Base-by-base conservation (phyloP, 2,113 vertebrate species). In the Gyps fulvus region DNA sequence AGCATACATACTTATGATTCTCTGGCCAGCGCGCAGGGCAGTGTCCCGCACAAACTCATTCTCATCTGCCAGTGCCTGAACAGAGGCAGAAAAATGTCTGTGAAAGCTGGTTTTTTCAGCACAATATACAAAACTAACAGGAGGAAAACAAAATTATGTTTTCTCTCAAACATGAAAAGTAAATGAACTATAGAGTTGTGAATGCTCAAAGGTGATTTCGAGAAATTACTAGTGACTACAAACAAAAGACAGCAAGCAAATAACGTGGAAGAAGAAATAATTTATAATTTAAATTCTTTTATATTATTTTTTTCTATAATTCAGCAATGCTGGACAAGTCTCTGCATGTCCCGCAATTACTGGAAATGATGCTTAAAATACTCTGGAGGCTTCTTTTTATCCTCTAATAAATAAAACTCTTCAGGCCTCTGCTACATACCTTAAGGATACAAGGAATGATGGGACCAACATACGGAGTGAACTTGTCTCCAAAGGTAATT, bases 361-460 rank as follows among this genome's bases (percentile, higher is more conserved):
- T 43, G 18, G 22, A 91, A 88, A 54, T 34, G 0, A 67, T 26
- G 50, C 19, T 83, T 80, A 50, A 83, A 78, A 91, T 70, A 70
- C 14, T 54, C 21, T 16, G 6, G 40, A 67, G 14, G 7, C 16
- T 91, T 89, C 27, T 55, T 94, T 81, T 81, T 59, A 66, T 57
- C n/a, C 16, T 88, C 43, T 55, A 42, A 69, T 22, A 72, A 45
- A 47, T 78, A 65, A 50, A 72, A 38, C 26, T 40, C 29, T 79
- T 80, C 59, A 61, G 23, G 42, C 36, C 36, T 52, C 32, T n/a
- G 38, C 38, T 80, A 87, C 98, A 29, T 98, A 99, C 99, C 99
- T 99, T 99, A 67, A 99, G 99, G 83, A 99, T 99, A 94, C 99
- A 99, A 66, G 99, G 99, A 95, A 99, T 99, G 98, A 99, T 99